phyloP scores from a whole-genome alignment of 2,797 vertebrate species.

The Hydrophis major region DNA sequence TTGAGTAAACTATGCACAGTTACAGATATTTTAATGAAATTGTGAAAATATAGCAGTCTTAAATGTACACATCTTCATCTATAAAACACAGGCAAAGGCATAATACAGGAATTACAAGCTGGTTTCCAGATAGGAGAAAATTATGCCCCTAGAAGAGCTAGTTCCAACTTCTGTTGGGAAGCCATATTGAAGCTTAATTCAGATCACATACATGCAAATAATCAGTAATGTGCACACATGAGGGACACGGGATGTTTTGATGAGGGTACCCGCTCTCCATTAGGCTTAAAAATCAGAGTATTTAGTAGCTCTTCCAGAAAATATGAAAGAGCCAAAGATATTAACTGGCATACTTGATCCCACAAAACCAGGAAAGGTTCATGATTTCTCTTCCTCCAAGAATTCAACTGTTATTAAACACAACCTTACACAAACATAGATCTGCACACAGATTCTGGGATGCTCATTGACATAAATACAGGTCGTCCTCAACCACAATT shows the following conservation, averaged over 20 bases:
- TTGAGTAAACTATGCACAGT: conserved; percentile 50
- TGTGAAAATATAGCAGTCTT: conserved; percentile 67
- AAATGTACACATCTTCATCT: conserved; percentile 64
- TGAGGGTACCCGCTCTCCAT: background rate
- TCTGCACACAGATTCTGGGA: background rate
- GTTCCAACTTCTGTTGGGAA: conserved; percentile 60
- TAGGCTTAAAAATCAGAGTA: background rate
- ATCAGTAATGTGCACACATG: conserved; percentile 24
- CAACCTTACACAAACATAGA: conserved; percentile 38
- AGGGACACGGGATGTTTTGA: background rate
- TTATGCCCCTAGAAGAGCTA: conserved; percentile 51
- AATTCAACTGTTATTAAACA: conserved; percentile 55
- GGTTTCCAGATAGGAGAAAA: conserved; percentile 61
- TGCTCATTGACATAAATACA: background rate
- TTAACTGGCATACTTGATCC: conserved; percentile 23
- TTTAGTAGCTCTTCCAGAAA: background rate
- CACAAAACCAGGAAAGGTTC: conserved; percentile 26
- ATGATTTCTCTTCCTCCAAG: conserved; percentile 33
- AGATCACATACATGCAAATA: conserved; percentile 6
- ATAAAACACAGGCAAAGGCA: conserved; percentile 67
- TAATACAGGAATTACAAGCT: conserved; percentile 57
- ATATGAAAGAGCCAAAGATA: background rate
- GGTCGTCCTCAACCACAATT: background rate
- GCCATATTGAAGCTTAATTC: conserved; percentile 43
- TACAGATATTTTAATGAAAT: conserved; percentile 53